Conservation (phyloP, 2,888 invertebrate genomes). For the Drosophila paracracens region DNA sequence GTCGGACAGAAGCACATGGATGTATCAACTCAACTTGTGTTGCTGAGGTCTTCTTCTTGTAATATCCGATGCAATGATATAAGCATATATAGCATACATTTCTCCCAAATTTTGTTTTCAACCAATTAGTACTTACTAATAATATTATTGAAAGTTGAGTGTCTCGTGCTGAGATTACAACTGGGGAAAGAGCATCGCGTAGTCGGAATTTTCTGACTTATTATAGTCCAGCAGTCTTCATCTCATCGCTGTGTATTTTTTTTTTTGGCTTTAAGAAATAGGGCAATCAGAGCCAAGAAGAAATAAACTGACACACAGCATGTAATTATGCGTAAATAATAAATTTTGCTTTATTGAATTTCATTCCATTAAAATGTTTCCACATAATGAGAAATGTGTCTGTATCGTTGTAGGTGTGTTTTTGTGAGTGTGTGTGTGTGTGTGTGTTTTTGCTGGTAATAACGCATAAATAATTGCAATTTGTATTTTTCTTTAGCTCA, state of each 20-base stretch:
- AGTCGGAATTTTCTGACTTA: too few species aligned
- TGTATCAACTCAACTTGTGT: too few species aligned
- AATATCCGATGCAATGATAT: too few species aligned
- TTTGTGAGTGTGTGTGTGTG: slow-evolving; percentile 7
- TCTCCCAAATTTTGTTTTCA: not conserved
- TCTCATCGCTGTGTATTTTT: not conserved
- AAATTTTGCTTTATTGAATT: slow-evolving; percentile 71
- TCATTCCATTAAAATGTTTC: slow-evolving; percentile 72
- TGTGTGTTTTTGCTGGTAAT: slow-evolving; percentile 2
- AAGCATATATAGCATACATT: too few species aligned
- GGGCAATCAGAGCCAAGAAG: not conserved
- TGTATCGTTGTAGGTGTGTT: slow-evolving; percentile 18
- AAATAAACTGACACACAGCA: slow-evolving; percentile 3
- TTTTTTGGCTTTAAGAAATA: not conserved
- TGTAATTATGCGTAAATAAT: slow-evolving; percentile 69
- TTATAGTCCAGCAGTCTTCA: too few species aligned
- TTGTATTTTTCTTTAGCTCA: slow-evolving; percentile 1
- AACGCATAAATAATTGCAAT: slow-evolving; percentile 8
- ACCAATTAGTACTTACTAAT: not conserved
- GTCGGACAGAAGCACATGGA: too few species aligned
- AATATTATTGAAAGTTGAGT: not conserved
- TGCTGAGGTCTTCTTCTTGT: too few species aligned
- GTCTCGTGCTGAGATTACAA: too few species aligned
- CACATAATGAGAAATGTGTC: slow-evolving; percentile 53
- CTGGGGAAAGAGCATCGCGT: too few species aligned